These are phyloP conservation scores for Labeo catla DNA, from an alignment of 2,113 vertebrate species.

Conservation along the genomic window DNA sequence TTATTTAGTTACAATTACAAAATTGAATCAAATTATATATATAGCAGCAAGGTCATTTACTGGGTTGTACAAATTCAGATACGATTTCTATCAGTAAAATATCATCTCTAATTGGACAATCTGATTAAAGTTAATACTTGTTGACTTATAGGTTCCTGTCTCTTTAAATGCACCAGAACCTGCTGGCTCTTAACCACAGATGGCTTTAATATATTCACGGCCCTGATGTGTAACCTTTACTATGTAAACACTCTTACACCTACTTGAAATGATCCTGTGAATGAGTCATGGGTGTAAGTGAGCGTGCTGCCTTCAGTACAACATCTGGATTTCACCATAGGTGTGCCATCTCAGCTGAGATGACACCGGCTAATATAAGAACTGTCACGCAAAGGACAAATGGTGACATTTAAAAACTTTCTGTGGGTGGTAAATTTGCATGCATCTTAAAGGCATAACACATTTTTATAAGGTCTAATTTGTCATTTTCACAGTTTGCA, in stretches of 20 bases:
- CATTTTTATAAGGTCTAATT: neutral
- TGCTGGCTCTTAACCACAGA: neutral
- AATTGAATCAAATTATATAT: neutral
- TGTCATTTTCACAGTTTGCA: constrained; percentile 12
- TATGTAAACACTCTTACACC: constrained; percentile 35
- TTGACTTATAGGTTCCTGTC: neutral
- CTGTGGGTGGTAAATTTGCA: constrained; percentile 15
- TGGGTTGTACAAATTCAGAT: neutral
- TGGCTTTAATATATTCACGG: constrained; percentile 14
- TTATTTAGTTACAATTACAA: neutral
- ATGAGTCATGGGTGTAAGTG: constrained; percentile 1
- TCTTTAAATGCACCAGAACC: neutral
- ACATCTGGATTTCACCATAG: constrained; percentile 55
- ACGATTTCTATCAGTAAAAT: neutral
- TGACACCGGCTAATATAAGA: constrained; percentile 35
- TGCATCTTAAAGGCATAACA: constrained; percentile 7
- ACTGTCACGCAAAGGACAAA: constrained; percentile 27
- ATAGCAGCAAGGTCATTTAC: neutral
- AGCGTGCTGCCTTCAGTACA: constrained; percentile 4
- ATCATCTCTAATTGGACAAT: neutral
- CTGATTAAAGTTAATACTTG: constrained; percentile 12
- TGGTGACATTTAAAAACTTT: constrained; percentile 25
- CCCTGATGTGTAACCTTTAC: constrained; percentile 32
- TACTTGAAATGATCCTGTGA: constrained; percentile 20
- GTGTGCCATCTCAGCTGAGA: constrained; percentile 30